Conservation (phyloP, 2,888 invertebrate genomes). For the Leistus spinibarbis region DNA sequence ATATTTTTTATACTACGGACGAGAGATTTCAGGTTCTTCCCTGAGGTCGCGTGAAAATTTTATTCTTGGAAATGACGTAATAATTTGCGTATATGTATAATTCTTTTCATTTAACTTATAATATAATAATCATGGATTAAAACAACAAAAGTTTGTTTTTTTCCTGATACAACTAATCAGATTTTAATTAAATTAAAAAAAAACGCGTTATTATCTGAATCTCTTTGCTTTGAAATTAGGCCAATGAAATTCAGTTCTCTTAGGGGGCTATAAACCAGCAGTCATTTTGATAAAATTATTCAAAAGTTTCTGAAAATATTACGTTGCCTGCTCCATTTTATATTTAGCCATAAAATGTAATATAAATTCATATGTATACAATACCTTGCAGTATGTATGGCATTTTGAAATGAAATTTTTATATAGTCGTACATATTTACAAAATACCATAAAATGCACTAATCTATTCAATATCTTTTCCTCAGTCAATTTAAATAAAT, state of each 20-base stretch:
- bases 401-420: constrained; percentile 21
- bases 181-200: neutral
- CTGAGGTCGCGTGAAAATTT: no score
- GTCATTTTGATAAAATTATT: constrained; percentile 37
- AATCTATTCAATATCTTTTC: neutral
- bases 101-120: no score
- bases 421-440: constrained; percentile 9
- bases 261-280: constrained; percentile 25
- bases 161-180: no score
- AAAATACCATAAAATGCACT: neutral
- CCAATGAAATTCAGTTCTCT: constrained; percentile 34
- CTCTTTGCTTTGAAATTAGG: constrained; percentile 23
- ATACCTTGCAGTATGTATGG: neutral
- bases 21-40: no score
- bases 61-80: no score
- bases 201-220: constrained; percentile 24
- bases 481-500: neutral
- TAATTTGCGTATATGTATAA: no score
- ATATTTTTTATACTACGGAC: no score
- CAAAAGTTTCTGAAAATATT: constrained; percentile 38
- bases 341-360: constrained; percentile 30
- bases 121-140: no score
- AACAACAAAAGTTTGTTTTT: neutral
- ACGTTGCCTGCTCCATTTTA: constrained; percentile 23
- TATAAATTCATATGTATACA: constrained; percentile 32